Evolutionary conservation across 2,888 invertebrate species (phyloP), one percentile per base, ranked within the genome.

Genomic region (Uropetala carovei): DNA sequence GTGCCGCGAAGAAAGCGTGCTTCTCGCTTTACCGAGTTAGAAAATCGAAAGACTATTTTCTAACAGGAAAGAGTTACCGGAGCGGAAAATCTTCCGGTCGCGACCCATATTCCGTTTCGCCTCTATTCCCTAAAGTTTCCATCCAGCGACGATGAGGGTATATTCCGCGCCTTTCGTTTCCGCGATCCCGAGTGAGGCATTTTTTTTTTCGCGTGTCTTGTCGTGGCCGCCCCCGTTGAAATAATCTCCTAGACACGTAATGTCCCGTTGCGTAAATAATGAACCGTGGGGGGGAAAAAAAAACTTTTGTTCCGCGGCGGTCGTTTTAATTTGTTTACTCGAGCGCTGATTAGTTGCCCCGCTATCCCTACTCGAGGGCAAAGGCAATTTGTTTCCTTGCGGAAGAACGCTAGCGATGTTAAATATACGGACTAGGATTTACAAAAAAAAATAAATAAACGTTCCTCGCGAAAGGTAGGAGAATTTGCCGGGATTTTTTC

Each of bases 261-360:
- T 75, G 75, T 75, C 13, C 22, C 75, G 75, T 27, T 22, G 27
- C 22, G 75, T 27, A 75, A 75, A 27, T 75, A 27, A 75, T 75
- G 22, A 8, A 27, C 27, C 27, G 60, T 27, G 75, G 75, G n/a
- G n/a, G n/a, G n/a, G n/a, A n/a, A n/a, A 75, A 75, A 43, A 43
- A 43, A 43, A 43, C 43, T 75, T 75, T 27, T 75, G 75, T 75
- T 75, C 22, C 22, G 75, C 11, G 22, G 75, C 22, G 27, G 27
- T 27, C 75, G 22, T 75, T 75, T 75, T 75, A 75, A 75, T 75
- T 75, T 75, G 75, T 75, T 75, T 75, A 75, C 75, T 13, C 75
- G 75, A 27, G 75, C 27, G 22, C 27, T 75, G 75, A 75, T 75
- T 75, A 75, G 75, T 75, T 1, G 75, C 10, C 27, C 13, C 22